phyloP scores from a whole-genome alignment of 1,140 invertebrate species.

The Probaryconus sp. region DNA sequence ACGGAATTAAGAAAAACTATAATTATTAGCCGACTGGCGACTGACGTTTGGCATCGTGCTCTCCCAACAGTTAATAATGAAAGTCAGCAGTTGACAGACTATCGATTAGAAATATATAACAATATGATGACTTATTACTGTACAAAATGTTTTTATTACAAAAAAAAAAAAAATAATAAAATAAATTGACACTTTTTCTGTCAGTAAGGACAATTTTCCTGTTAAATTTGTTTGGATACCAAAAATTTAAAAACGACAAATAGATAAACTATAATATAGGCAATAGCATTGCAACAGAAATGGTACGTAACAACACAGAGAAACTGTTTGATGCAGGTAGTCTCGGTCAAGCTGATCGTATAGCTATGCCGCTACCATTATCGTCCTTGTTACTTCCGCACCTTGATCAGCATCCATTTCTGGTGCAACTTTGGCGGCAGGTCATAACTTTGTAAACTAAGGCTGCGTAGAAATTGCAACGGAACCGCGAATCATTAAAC shows the following conservation, averaged over 20 bases:
- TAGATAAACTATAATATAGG: conserved; percentile 18
- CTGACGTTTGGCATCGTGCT: too few species aligned
- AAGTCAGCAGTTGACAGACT: too few species aligned
- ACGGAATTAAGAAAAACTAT: too few species aligned
- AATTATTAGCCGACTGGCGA: too few species aligned
- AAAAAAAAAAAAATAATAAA: too few species aligned
- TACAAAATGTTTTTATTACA: too few species aligned
- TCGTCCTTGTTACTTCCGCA: conserved; percentile 53
- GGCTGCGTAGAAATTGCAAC: conserved; percentile 54
- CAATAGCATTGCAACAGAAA: conserved; percentile 25
- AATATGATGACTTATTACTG: too few species aligned
- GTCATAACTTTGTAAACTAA: conserved; percentile 57
- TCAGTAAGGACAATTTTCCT: too few species aligned
- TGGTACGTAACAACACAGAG: conserved; percentile 13
- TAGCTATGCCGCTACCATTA: conserved; percentile 38
- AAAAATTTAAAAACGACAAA: conserved; percentile 16
- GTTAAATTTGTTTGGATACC: too few species aligned
- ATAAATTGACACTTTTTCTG: too few species aligned
- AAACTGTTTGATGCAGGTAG: conserved; percentile 20
- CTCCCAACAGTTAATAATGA: too few species aligned
- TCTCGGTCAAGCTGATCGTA: conserved; percentile 47
- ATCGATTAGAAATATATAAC: too few species aligned
- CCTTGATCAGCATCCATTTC: conserved; percentile 56
- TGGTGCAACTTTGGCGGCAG: conserved; percentile 52
- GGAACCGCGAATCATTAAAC: conserved; percentile 60